Evolutionary conservation across 1,140 invertebrate species (phyloP).

Genomic region (Drosophila erecta): DNA sequence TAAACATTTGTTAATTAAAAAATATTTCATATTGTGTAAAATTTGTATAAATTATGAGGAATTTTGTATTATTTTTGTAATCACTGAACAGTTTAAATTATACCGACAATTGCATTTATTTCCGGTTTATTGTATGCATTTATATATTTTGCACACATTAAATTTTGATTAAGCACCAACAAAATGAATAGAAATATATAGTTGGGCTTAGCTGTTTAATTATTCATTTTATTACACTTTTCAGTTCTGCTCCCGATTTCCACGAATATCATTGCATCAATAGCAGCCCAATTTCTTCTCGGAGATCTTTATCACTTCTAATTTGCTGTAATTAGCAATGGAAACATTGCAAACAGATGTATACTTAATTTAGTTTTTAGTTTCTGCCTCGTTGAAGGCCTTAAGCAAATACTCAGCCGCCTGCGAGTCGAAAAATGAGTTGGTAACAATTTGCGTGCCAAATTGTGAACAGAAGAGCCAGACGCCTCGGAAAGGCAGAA

Average conservation of each 20-base stretch:
- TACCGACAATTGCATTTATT: too few species aligned
- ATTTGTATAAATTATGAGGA: not conserved
- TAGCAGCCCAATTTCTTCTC: not conserved
- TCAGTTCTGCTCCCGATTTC: not conserved
- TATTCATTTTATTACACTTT: not conserved
- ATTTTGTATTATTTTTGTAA: too few species aligned
- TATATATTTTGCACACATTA: too few species aligned
- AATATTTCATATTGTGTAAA: not conserved
- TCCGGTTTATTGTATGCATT: too few species aligned
- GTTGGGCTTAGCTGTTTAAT: too few species aligned
- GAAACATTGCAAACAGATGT: conserved; percentile 25
- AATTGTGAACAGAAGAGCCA: conserved; percentile 60
- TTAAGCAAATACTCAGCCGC: conserved; percentile 54
- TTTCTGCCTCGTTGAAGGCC: conserved; percentile 70
- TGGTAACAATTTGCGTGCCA: conserved; percentile 73
- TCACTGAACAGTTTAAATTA: too few species aligned
- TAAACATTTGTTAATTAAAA: not conserved
- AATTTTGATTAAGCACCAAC: too few species aligned
- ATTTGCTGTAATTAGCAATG: conserved; percentile 29
- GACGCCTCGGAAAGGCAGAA: conserved; percentile 33
- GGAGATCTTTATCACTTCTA: conserved; percentile 24
- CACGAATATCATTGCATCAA: not conserved
- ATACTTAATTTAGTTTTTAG: conserved; percentile 22
- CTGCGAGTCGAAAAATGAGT: conserved; percentile 15
- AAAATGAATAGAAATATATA: too few species aligned